Evolutionary conservation across 2,797 vertebrate species (phyloP).

Genomic region (Pangasius djambal): DNA sequence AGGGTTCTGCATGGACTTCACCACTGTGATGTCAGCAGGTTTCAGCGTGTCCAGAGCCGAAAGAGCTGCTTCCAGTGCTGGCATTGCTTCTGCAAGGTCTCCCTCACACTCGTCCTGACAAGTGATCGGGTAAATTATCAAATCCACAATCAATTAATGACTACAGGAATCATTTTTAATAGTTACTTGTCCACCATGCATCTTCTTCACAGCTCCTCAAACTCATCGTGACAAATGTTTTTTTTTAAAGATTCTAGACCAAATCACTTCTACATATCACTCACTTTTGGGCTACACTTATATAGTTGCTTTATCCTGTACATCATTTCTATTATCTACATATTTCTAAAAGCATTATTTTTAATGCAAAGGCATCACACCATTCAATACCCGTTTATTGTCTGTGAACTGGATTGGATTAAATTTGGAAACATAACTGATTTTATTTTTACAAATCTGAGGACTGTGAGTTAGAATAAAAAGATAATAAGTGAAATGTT

Average conservation of each 20-base stretch:
- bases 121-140: neutral
- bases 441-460: neutral
- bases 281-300: neutral
- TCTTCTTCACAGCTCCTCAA: neutral
- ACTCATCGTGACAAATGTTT: neutral
- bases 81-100: conserved; percentile 86
- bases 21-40: conserved; percentile 86
- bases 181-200: neutral
- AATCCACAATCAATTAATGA: neutral
- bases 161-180: neutral
- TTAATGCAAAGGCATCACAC: neutral
- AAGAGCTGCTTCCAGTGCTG: conserved; percentile 85
- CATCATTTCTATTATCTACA: neutral
- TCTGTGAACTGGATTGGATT: neutral
- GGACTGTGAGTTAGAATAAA: neutral
- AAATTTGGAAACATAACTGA: neutral
- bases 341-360: neutral
- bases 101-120: conserved; percentile 89
- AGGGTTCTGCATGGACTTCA: conserved; percentile 94
- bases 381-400: neutral
- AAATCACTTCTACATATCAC: neutral
- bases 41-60: conserved; percentile 90
- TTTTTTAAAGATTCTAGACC: neutral
- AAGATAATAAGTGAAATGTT: neutral
- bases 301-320: neutral